These are phyloP conservation scores for Lamellibrachia columna DNA, from an alignment of 2,888 invertebrate genomes.

Conservation along the genomic window DNA sequence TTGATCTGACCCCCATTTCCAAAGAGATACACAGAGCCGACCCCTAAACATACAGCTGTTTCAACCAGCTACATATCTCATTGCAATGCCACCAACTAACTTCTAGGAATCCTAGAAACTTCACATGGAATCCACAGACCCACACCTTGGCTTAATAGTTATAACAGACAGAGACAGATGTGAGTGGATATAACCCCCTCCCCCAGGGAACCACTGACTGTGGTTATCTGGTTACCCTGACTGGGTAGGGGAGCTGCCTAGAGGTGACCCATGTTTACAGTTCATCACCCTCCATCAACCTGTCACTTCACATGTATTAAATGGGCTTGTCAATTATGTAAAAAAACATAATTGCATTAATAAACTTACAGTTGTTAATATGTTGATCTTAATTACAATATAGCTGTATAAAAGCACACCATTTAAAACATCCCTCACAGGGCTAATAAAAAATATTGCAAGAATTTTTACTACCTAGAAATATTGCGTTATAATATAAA, in stretches of 20 bases:
- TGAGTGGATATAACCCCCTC: not conserved
- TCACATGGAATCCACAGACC: not conserved
- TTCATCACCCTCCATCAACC: not conserved
- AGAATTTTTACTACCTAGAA: not conserved
- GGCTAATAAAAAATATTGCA: not conserved
- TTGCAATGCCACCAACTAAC: not conserved
- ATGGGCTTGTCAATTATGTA: not conserved
- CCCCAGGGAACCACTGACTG: not conserved
- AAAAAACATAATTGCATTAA: too few species aligned
- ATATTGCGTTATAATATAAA: not conserved
- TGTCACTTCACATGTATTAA: not conserved
- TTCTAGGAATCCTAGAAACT: conserved; percentile 9
- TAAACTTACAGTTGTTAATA: too few species aligned
- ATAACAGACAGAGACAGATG: not conserved
- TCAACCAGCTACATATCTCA: not conserved
- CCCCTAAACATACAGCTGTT: not conserved
- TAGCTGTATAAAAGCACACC: too few species aligned
- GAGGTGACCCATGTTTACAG: not conserved
- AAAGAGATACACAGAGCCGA: not conserved
- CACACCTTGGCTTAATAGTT: not conserved
- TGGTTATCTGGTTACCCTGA: not conserved
- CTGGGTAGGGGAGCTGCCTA: not conserved
- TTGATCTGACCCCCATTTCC: not conserved
- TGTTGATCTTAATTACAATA: too few species aligned
- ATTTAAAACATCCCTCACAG: too few species aligned